phyloP scores from a whole-genome alignment of 2,113 vertebrate genomes.

The Rhea americana region DNA sequence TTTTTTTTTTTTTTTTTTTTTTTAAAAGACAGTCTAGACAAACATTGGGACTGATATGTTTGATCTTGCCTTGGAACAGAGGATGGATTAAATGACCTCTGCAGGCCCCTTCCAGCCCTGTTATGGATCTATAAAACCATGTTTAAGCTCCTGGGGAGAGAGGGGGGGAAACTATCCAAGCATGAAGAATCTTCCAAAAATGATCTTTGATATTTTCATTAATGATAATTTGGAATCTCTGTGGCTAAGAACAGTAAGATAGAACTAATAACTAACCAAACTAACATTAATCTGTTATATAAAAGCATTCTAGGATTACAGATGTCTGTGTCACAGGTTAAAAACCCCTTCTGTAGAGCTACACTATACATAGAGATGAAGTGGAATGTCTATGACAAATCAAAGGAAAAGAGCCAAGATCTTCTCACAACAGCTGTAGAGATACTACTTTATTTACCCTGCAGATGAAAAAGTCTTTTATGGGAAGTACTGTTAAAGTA shows the following conservation, averaged over 20 bases:
- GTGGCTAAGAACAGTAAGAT: background rate
- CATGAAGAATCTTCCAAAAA: conserved; percentile 27
- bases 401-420: background rate
- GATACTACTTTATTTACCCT: background rate
- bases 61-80: conserved; percentile 39
- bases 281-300: background rate
- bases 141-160: conserved; percentile 19
- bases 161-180: background rate
- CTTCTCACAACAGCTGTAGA: background rate
- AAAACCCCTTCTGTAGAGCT: background rate
- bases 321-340: background rate
- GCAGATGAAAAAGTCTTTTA: background rate
- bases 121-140: conserved; percentile 35
- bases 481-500: background rate
- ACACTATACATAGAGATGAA: fast-evolving
- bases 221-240: conserved; percentile 8
- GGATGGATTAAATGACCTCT: conserved; percentile 45
- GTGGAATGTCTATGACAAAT: background rate
- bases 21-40: conserved; percentile 14
- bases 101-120: conserved; percentile 1
- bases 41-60: conserved; percentile 33
- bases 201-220: conserved; percentile 55
- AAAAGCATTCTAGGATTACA: background rate
- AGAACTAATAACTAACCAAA: background rate
- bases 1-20: background rate